Evolutionary conservation across 64 coral and sea anemone genomes (phyloP), one percentile per base, ranked within the genome.

Genomic region (Acropora yongei): DNA sequence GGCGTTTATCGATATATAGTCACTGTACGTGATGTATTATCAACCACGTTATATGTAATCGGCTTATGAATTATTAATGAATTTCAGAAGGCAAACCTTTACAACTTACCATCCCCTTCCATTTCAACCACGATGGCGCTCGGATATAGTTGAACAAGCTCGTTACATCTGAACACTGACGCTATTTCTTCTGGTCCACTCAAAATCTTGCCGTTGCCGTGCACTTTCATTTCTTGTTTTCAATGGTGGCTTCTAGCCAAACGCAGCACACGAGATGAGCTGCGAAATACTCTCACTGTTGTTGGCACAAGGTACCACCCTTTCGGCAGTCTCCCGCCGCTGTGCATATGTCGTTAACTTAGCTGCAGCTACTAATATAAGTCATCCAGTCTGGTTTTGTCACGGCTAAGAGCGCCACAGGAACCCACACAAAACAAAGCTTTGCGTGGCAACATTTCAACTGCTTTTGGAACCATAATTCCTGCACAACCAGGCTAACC

Each of bases 81-180:
- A 30, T 30, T 30, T 30, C 30, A 30, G 30, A 44, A 76, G 9
- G 9, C 39, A 11, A 76, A 76, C 2, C 2, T 49, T 30, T 8
- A 16, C 8, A 0, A 68, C 78, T 9, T 74, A 91, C 89, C 89
- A 57, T 91, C 65, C 0, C 89, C 89, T 72, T 91, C 89, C 89
- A 91, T 76, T 80, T 91, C 89, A 61, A 75, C 71, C 41, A 68
- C 89, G 13, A 91, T 68, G 30, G 89, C 89, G 47, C 76, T 72
- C 18, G 79, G 79, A 41, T 83, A 91, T 8, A 72, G 1, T n/a
- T 3, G 6, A 12, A 91, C 47, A 41, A 91, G 79, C 40, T 91
- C 89, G 14, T 58, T 3, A 3, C 80, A n/a, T 57, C 79, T 47
- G 41, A 10, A 5, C 3, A 11, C 5, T 12, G 65, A 82, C 13